phyloP scores from a whole-genome alignment of 2,888 invertebrate species.

The Polyommatus iphigenia region DNA sequence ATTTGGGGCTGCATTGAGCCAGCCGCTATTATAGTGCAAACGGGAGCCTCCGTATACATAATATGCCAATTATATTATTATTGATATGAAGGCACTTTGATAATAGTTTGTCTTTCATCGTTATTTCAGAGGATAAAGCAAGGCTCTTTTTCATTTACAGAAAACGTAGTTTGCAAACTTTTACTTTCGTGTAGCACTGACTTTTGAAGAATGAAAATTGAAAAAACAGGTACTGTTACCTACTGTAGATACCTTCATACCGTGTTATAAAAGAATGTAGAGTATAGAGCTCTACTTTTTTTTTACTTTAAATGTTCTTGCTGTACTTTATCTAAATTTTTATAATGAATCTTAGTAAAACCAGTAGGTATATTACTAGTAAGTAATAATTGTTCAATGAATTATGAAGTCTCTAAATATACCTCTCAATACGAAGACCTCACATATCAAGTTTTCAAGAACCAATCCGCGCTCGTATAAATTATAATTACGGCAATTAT shows the following conservation, averaged over 20 bases:
- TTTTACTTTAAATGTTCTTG: not conserved
- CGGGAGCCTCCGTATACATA: slow-evolving; percentile 51
- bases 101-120: not conserved
- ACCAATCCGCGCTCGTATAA: not conserved
- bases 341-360: not conserved
- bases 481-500: slow-evolving; percentile 9
- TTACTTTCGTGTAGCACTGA: not conserved
- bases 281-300: not conserved
- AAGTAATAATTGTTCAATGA: not conserved
- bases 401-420: not conserved
- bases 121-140: not conserved
- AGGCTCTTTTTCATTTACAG: not conserved
- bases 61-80: slow-evolving; percentile 10
- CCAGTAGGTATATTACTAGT: not conserved
- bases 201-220: not conserved
- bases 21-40: slow-evolving; percentile 69
- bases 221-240: not conserved
- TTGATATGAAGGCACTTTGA: not conserved
- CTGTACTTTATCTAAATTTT: not conserved
- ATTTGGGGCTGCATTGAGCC: slow-evolving; percentile 70
- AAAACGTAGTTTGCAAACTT: not conserved
- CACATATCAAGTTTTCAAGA: not conserved
- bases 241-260: not conserved
- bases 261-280: not conserved
- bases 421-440: not conserved